Percentiles rank a stretch among this genome's conserved stretches.
Evolutionary conservation across 2,113 vertebrate genomes (phyloP).

Genomic region (Aegithalos caudatus): DNA sequence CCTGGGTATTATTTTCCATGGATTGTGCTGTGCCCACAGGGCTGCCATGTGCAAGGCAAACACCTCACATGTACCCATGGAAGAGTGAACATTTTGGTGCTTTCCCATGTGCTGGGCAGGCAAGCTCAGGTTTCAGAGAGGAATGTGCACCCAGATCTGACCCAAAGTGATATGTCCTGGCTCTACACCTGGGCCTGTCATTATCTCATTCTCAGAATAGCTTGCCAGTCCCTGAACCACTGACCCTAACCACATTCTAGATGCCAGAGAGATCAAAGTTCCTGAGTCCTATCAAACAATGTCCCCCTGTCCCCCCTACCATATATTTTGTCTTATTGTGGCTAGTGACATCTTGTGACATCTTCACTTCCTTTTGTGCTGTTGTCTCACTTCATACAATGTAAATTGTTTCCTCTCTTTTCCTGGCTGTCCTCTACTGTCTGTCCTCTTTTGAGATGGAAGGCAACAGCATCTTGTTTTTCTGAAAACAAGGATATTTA

Average conservation of each 20-base stretch:
- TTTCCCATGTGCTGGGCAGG: background rate
- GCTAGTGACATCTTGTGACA: background rate
- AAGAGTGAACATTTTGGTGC: background rate
- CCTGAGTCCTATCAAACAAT: background rate
- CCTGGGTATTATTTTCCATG: background rate
- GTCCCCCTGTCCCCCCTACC: rapidly evolving
- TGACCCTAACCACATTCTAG: background rate
- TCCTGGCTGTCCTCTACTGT: background rate
- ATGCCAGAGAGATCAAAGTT: background rate
- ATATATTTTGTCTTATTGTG: background rate
- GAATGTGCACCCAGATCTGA: background rate
- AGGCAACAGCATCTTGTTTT: background rate
- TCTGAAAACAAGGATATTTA: background rate
- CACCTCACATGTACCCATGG: background rate
- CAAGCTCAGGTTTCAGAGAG: background rate
- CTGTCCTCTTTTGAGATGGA: background rate
- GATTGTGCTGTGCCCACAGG: background rate
- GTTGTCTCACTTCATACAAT: background rate
- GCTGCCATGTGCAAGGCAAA: background rate
- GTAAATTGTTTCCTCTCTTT: background rate
- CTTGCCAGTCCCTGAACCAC: background rate
- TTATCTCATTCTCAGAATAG: background rate
- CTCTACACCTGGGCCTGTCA: background rate
- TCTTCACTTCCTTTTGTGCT: background rate
- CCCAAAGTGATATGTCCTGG: rapidly evolving